A percentile compares a stretch with the other conserved stretches of the same genome.
Conservation (phyloP, 2,113 vertebrate genomes). For the Emydocephalus ijimae region DNA sequence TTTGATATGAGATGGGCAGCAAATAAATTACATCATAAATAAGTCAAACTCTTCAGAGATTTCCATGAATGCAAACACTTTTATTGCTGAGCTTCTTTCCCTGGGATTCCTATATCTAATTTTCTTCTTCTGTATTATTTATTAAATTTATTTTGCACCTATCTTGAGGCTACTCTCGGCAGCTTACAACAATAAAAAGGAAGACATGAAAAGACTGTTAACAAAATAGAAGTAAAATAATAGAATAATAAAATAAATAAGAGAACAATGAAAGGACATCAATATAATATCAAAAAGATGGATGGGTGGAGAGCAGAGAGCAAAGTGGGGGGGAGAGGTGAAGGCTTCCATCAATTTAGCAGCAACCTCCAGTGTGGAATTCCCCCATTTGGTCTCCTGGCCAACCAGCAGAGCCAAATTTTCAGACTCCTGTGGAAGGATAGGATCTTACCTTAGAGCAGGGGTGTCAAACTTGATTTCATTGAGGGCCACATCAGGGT, state of each 20-base stretch:
- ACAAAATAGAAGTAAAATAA: neutral
- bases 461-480: no score
- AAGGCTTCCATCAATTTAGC: neutral
- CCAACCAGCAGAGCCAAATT: neutral
- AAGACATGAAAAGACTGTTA: neutral
- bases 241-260: neutral
- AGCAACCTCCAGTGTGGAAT: neutral
- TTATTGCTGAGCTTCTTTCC: neutral
- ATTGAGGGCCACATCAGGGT: no score
- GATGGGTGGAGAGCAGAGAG: neutral
- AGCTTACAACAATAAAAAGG: neutral
- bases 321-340: neutral
- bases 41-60: neutral
- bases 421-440: neutral
- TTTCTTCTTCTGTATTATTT: neutral
- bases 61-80: neutral
- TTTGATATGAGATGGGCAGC: neutral
- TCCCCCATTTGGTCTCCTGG: neutral
- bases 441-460: neutral
- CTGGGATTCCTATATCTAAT: neutral
- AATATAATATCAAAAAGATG: neutral
- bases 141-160: neutral
- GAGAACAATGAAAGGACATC: neutral
- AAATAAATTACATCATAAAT: neutral
- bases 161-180: neutral